Conservation (phyloP, 2,797 vertebrate genomes). For the Hylomyscus alleni region DNA sequence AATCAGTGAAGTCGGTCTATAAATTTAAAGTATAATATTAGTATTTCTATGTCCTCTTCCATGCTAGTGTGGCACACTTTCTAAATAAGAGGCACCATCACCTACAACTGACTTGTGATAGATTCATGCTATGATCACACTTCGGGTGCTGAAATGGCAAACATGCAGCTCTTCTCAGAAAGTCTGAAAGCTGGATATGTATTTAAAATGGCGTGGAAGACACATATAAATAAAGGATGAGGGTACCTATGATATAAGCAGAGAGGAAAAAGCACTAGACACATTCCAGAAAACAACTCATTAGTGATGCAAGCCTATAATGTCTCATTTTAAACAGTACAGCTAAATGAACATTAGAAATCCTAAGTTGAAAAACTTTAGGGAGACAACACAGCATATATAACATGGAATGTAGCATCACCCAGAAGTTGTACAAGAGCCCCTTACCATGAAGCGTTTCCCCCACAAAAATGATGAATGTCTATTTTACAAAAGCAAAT, state of each 20-base stretch:
- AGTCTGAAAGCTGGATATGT: slow-evolving; percentile 24
- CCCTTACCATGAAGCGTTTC: slow-evolving; percentile 5
- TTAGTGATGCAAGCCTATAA: not conserved
- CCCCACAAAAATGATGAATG: not conserved
- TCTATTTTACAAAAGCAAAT: slow-evolving; percentile 9
- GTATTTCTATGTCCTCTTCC: not conserved
- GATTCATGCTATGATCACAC: not conserved
- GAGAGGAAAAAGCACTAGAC: not conserved
- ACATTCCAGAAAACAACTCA: slow-evolving; percentile 28
- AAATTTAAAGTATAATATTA: slow-evolving; percentile 51
- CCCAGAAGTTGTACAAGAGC: not conserved
- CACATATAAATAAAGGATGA: not conserved
- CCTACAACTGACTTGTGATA: not conserved
- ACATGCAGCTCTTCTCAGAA: not conserved
- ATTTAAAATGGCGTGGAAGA: slow-evolving; percentile 22
- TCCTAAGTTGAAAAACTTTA: not conserved
- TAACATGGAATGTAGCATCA: not conserved
- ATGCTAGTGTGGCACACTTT: not conserved
- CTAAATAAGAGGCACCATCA: not conserved
- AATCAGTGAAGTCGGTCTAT: not conserved
- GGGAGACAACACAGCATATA: not conserved
- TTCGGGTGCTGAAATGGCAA: not conserved
- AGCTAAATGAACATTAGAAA: slow-evolving; percentile 4
- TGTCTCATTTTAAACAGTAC: not conserved
- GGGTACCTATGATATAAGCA: not conserved